Evolutionary conservation across 1,140 invertebrate genomes (phyloP), one percentile per base, ranked within the genome.

Genomic region (Drosophila parvula): DNA sequence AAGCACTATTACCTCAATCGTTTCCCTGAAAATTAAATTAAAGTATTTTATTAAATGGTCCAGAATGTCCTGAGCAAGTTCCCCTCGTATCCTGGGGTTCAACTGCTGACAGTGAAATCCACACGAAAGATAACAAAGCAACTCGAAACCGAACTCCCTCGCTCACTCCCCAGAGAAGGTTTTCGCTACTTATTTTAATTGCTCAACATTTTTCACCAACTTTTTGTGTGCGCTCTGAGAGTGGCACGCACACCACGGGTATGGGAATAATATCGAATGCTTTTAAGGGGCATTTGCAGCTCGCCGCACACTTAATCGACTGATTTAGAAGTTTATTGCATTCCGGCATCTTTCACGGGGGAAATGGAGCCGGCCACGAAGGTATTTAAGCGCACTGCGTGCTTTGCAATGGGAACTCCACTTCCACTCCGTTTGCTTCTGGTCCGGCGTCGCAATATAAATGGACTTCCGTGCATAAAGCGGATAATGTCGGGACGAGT

Each of bases 251-350:
- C 50, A 53, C 32, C n/a, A n/a, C 14, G 30, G 28, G 32, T 12
- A 30, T 36, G 12, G 27, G 12, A 38, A 53, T 38, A 53, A 53
- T 41, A 47, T 41, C 44, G 41, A 51, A 75, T 58, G 79, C 75
- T 88, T 82, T 88, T 79, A 73, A 76, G 51, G 51, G 41, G 76
- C 65, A 86, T 58, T 86, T 67, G 63, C 79, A 83, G 71, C 60
- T 79, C 79, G 76, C 79, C 76, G 82, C 22, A 3, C 84, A 3
- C 84, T 88, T 78, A 86, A 86, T 86, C 83, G 83, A 83, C 83
- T 86, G 83, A 86, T 88, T 86, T 86, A 83, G 83, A 83, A 86
- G 83, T 88, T 86, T 86, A 86, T 88, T 88, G 83, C 83, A 88
- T 88, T 76, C 70, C 65, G 65, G 60, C 82, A 64, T 81, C 68